These are phyloP conservation scores for Magallana ariakensis DNA, from an alignment of 1,140 invertebrate species.

Conservation along the genomic window DNA sequence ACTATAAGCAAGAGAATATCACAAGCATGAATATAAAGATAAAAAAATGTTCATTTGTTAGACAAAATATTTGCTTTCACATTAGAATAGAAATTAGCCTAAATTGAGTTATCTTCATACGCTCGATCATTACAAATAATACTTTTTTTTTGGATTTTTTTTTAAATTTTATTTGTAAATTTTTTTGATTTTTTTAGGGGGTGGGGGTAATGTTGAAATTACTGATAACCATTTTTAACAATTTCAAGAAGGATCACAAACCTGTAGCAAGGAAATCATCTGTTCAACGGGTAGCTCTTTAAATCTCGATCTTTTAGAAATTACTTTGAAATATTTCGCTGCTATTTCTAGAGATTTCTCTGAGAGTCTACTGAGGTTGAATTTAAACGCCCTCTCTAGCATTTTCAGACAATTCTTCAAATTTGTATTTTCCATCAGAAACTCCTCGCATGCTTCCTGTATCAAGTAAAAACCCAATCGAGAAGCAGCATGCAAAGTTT, in stretches of 20 bases:
- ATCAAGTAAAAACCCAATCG: slow-evolving; percentile 61
- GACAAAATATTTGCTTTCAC: too few species aligned
- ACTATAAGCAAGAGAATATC: too few species aligned
- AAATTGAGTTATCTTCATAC: too few species aligned
- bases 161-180: too few species aligned
- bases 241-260: neutral
- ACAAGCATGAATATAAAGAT: too few species aligned
- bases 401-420: slow-evolving; percentile 64
- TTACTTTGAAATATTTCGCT: slow-evolving; percentile 60
- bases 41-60: too few species aligned
- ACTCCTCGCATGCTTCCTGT: slow-evolving; percentile 65
- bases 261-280: slow-evolving; percentile 57
- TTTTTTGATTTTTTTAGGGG: too few species aligned
- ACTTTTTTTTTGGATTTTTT: too few species aligned
- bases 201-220: too few species aligned
- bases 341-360: slow-evolving; percentile 58
- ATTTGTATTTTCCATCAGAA: slow-evolving; percentile 57
- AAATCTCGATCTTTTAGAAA: slow-evolving; percentile 57
- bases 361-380: slow-evolving; percentile 50
- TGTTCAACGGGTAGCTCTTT: slow-evolving; percentile 60
- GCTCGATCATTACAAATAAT: too few species aligned
- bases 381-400: slow-evolving; percentile 58
- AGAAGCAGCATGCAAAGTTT: slow-evolving; percentile 57
- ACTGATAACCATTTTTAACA: too few species aligned
- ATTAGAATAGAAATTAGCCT: too few species aligned